phyloP scores from a whole-genome alignment of 92 coral and sea anemone genomes.

The Palythoa grandiflora region DNA sequence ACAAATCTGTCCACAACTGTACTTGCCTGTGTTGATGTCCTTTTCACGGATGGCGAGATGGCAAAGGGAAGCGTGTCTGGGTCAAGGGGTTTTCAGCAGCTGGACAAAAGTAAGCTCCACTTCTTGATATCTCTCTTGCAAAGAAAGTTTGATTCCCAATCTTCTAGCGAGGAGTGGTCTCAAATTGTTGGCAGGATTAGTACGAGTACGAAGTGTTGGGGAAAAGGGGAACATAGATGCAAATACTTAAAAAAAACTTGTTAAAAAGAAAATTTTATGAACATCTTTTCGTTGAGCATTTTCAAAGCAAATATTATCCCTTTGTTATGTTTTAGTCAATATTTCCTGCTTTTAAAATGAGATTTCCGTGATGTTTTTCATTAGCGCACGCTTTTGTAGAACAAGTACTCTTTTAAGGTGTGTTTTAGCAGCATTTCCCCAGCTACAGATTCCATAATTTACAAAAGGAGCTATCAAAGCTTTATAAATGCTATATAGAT shows the following conservation, averaged over 20 bases:
- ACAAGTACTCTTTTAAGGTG: no score
- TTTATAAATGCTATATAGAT: no score
- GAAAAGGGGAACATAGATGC: constrained; percentile 62
- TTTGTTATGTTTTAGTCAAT: neutral
- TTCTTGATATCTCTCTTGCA: constrained; percentile 47
- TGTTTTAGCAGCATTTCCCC: no score
- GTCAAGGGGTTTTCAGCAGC: constrained; percentile 50
- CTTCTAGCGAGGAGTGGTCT: constrained; percentile 59
- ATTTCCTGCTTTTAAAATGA: neutral
- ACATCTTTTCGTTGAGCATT: constrained; percentile 3
- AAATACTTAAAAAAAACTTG: constrained; percentile 43
- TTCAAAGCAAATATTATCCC: neutral
- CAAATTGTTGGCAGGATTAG: constrained; percentile 32
- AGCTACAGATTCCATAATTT: no score
- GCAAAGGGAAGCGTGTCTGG: constrained; percentile 26
- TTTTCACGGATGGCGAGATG: constrained; percentile 64
- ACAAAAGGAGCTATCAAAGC: no score
- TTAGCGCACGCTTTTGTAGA: no score
- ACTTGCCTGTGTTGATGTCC: constrained; percentile 54
- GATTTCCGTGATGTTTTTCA: no score
- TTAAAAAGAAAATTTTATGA: neutral
- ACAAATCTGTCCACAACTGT: neutral
- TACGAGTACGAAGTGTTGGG: constrained; percentile 62
- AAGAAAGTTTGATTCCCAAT: constrained; percentile 49
- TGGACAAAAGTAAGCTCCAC: constrained; percentile 52